phyloP scores from a whole-genome alignment of 2,113 vertebrate genomes.

The Nothocercus nigrocapillus region DNA sequence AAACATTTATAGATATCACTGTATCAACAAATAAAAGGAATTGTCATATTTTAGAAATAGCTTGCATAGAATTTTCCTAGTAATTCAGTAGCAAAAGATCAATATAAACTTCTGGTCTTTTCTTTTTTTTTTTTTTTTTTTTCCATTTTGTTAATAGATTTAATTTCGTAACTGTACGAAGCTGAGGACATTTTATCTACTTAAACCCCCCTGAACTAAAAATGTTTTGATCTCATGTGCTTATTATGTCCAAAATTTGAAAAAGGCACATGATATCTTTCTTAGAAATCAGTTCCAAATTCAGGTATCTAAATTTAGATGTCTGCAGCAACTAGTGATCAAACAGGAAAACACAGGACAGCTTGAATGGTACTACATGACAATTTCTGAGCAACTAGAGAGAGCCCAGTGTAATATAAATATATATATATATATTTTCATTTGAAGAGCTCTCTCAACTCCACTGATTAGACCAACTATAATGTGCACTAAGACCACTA shows the following conservation, averaged over 20 bases:
- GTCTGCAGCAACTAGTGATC: background rate
- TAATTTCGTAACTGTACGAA: background rate
- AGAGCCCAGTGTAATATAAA: fast-evolving
- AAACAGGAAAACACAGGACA: background rate
- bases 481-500: background rate
- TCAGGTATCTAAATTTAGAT: background rate
- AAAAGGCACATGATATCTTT: background rate
- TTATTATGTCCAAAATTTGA: background rate
- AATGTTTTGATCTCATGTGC: background rate
- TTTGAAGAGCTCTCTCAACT: background rate
- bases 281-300: background rate
- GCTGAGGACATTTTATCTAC: background rate
- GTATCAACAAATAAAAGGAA: background rate
- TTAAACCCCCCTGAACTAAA: background rate
- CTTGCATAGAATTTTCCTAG: background rate
- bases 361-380: background rate
- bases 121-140: background rate
- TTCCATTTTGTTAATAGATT: background rate
- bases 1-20: background rate
- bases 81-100: background rate
- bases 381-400: background rate
- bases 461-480: background rate
- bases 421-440: background rate
- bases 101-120: background rate
- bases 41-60: background rate